phyloP scores from a whole-genome alignment of 2,888 invertebrate genomes.

The Tiphia femorata region DNA sequence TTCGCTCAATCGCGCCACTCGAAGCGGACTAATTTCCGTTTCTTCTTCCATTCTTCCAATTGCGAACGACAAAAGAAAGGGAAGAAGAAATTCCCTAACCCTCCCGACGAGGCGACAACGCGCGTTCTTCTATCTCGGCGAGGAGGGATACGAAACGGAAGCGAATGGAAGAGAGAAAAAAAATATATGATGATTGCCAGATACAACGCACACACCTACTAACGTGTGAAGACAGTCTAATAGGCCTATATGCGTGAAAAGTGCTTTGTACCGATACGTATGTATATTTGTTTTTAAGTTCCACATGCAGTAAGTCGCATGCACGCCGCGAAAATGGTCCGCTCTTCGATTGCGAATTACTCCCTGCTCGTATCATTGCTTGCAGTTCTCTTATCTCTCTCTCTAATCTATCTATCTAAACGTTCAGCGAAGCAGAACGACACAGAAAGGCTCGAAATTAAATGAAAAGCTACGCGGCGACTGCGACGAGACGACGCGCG shows the following conservation, averaged over 20 bases:
- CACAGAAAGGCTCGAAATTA: no score
- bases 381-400: no score
- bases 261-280: not conserved
- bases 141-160: not conserved
- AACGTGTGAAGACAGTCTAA: no score
- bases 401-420: no score
- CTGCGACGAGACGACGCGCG: no score
- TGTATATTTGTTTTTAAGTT: no score
- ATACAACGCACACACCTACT: not conserved
- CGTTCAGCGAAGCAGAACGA: no score
- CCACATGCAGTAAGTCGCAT: not conserved
- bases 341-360: no score
- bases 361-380: no score
- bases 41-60: not conserved
- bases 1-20: not conserved
- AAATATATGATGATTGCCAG: no score
- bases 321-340: not conserved
- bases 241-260: no score
- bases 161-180: not conserved
- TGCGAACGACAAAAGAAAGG: conserved; percentile 1
- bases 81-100: not conserved
- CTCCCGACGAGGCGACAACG: not conserved
- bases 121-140: not conserved
- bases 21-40: not conserved
- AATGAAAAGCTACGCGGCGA: no score